phyloP scores from a whole-genome alignment of 2,888 invertebrate species.

The Panorpa germanica region DNA sequence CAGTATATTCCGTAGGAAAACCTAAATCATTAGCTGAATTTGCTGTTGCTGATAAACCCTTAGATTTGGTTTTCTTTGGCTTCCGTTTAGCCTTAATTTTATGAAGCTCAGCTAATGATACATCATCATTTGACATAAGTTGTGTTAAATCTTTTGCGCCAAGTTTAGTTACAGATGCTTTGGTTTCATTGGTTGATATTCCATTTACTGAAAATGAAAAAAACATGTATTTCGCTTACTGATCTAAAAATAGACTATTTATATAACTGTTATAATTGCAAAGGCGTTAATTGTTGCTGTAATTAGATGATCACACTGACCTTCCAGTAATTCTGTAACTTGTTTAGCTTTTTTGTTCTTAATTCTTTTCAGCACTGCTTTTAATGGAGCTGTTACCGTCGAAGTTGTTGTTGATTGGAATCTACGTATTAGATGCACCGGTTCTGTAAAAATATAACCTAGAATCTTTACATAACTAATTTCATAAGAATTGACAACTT shows the following conservation, averaged over 20 bases:
- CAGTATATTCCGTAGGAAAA: neutral
- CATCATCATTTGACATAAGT: slow-evolving; percentile 34
- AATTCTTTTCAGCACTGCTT: slow-evolving; percentile 25
- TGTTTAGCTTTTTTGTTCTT: slow-evolving; percentile 30
- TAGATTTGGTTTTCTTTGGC: slow-evolving; percentile 7
- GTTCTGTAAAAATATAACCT: no score
- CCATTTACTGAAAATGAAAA: slow-evolving; percentile 34
- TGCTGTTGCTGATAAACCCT: no score
- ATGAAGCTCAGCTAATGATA: slow-evolving; percentile 35
- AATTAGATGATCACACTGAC: slow-evolving; percentile 21
- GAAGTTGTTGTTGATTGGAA: slow-evolving; percentile 16
- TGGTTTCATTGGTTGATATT: slow-evolving; percentile 38
- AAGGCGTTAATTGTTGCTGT: slow-evolving; percentile 3
- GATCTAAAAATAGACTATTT: slow-evolving; percentile 8
- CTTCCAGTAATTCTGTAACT: slow-evolving; percentile 49
- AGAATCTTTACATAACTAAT: no score
- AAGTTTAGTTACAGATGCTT: slow-evolving; percentile 45
- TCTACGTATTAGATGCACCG: no score
- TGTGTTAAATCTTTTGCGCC: slow-evolving; percentile 44
- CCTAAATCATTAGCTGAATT: no score
- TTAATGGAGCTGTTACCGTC: slow-evolving; percentile 16
- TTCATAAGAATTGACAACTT: no score
- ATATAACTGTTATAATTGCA: slow-evolving; percentile 6
- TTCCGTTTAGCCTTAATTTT: slow-evolving; percentile 25
- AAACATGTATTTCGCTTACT: slow-evolving; percentile 14